Base-by-base conservation (phyloP, 1,140 invertebrate genomes). In the Choristoneura fumiferana region DNA sequence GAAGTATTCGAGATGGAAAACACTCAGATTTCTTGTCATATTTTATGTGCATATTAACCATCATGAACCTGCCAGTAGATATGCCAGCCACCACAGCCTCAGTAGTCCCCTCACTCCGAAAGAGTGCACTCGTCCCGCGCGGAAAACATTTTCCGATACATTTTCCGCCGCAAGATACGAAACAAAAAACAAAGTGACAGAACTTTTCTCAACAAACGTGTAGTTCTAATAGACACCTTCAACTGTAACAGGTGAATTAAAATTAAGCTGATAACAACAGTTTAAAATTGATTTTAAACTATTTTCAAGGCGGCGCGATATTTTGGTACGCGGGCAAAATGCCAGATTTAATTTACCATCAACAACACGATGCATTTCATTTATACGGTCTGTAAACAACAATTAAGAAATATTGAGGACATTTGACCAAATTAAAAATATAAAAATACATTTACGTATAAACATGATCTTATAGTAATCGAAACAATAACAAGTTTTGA, bases 231-330 rank as follows among this genome's bases (percentile, higher is more conserved):
- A 0, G 22, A 49, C 2, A 29, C 12, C 1, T 2, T 49, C 22
- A 49, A 13, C 22, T 49, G 0, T 12, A 29, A 45, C 17, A 40
- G 13, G 38, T 12, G n/a, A 5, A 12, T 33, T 29, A 45, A 45
- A 18, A 45, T 22, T 29, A 29, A 13, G 22, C 14, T 29, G 17
- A 49, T 6, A 49, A 22, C 22, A 49, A 22, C 18, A 29, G 6
- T 54, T 35, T 54, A 35, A 54, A 9, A 54, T 35, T 36, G 36
- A 36, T 36, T 54, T 36, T 9, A 54, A 54, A 3, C 13, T 1
- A 43, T 57, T 39, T 57, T 71, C 67, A 76, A 76, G 70, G 70
- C 60, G 57, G 69, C 63, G 62, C 49, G 69, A 70, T 77, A 77
- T 77, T 76, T 77, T 62, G 60, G 67, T 71, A 70, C 22, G 39